Evolutionary conservation across 2,113 vertebrate genomes (phyloP).

Genomic region (Myiopsitta monachus): DNA sequence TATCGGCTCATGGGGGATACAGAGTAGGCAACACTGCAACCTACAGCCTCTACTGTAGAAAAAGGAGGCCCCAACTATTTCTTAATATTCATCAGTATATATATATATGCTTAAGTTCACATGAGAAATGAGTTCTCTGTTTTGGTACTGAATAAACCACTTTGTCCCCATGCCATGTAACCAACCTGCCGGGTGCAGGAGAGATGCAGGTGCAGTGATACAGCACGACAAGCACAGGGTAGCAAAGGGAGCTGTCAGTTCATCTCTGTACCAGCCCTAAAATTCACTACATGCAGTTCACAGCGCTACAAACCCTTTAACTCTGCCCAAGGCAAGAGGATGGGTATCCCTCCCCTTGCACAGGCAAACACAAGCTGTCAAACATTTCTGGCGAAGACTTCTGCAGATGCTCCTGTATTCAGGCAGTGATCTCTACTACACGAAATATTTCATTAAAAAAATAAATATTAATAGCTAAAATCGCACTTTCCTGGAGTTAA

Average conservation of each 20-base stretch:
- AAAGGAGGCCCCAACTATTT: background rate
- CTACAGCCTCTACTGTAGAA: background rate
- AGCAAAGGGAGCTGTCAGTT: background rate
- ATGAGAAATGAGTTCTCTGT: background rate
- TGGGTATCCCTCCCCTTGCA: background rate
- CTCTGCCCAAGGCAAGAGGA: background rate
- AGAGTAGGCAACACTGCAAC: background rate
- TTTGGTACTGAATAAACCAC: background rate
- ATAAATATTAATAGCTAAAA: background rate
- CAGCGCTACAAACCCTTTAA: background rate
- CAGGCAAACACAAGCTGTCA: background rate
- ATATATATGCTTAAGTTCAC: background rate
- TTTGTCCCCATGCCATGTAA: rapidly evolving
- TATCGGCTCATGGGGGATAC: rapidly evolving
- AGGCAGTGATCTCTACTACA: background rate
- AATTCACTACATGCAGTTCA: background rate
- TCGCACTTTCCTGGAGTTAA: background rate
- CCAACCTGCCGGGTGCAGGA: background rate
- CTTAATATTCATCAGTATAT: background rate
- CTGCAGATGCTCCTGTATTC: background rate
- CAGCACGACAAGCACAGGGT: background rate
- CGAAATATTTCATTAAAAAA: background rate
- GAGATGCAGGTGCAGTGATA: rapidly evolving
- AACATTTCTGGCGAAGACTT: background rate
- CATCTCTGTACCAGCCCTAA: background rate